Percentiles rank a stretch among this genome's conserved stretches.
Evolutionary conservation across 2,797 vertebrate species (phyloP).

Genomic region (Acanthis flammea): DNA sequence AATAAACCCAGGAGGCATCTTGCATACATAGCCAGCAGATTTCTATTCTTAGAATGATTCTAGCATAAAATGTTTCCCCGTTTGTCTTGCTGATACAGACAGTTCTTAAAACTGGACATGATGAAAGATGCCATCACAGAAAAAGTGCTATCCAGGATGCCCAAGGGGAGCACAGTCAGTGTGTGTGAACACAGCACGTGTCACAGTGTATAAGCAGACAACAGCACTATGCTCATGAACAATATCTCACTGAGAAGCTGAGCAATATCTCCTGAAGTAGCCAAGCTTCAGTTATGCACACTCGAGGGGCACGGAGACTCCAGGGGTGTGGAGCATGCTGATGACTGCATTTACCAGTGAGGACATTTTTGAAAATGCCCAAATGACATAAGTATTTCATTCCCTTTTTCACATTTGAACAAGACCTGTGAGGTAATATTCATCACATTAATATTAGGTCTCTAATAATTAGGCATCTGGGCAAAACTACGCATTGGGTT

Average conservation of each 20-base stretch:
- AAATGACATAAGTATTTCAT: background rate
- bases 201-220: conserved; percentile 38
- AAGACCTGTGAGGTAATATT: background rate
- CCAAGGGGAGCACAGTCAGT: background rate
- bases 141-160: conserved; percentile 12
- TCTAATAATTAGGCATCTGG: background rate
- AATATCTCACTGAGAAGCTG: background rate
- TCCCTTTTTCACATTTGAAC: background rate
- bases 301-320: background rate
- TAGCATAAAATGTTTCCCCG: background rate
- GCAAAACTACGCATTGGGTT: background rate
- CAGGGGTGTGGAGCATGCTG: background rate
- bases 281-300: background rate
- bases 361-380: background rate
- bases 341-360: background rate
- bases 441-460: background rate
- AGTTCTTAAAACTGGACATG: conserved; percentile 14
- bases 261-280: background rate
- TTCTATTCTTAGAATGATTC: conserved; percentile 37
- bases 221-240: conserved; percentile 21
- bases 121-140: conserved; percentile 28
- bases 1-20: background rate
- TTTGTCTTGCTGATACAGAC: conserved; percentile 30
- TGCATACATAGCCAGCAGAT: background rate
- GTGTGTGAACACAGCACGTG: conserved; percentile 10